These are phyloP conservation scores for Thinocorus orbignyianus DNA, from an alignment of 2,113 vertebrate genomes.

Conservation along the genomic window DNA sequence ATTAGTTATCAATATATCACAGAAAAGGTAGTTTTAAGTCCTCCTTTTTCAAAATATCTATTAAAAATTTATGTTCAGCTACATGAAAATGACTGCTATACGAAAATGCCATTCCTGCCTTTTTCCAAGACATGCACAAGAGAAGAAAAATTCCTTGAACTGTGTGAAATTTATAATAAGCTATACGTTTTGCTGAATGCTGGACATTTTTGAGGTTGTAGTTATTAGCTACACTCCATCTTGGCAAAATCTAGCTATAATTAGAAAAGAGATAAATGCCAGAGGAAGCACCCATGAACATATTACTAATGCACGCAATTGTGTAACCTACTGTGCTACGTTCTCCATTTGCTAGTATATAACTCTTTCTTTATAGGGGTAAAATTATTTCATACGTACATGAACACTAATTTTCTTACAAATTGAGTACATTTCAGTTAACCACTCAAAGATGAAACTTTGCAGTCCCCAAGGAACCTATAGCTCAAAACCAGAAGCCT, in stretches of 20 bases:
- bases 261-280: conserved; percentile 5
- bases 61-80: background rate
- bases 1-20: background rate
- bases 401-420: conserved; percentile 30
- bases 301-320: background rate
- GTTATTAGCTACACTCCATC: conserved; percentile 8
- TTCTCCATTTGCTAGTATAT: background rate
- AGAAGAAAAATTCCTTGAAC: background rate
- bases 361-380: background rate
- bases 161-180: conserved; percentile 6
- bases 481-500: conserved; percentile 46
- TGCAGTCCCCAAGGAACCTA: conserved; percentile 43
- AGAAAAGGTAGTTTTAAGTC: background rate
- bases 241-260: conserved; percentile 30
- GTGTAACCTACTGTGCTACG: background rate
- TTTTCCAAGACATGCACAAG: background rate
- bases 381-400: background rate
- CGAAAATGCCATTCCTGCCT: background rate
- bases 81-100: conserved; percentile 1
- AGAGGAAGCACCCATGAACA: background rate
- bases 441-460: conserved; percentile 48
- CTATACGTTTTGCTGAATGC: conserved; percentile 29
- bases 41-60: background rate
- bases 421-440: conserved; percentile 36
- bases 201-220: conserved; percentile 32